Evolutionary conservation across 1,140 invertebrate genomes (phyloP), one percentile per base, ranked within the genome.

Genomic region (Meteorus sp.): DNA sequence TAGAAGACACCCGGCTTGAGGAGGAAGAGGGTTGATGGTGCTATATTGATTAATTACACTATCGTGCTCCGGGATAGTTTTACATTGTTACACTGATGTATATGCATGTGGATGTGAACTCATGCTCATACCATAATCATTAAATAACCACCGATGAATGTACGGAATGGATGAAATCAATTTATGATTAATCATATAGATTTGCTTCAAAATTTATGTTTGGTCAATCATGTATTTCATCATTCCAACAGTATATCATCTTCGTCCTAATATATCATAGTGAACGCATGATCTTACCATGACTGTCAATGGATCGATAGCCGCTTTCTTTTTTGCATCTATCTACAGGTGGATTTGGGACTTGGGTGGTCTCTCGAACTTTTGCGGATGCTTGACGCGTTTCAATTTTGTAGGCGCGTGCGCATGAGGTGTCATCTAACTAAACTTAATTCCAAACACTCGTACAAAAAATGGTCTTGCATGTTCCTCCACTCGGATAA

Each of bases 21-120:
- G 63, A 68, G 70, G 54, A 54, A 59, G 63, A 68, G 70, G 71
- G 71, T 67, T 73, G 70, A 73, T 79, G 70, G 76, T 74, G 77
- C 75, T 78, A 80, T 79, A 80, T 79, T 79, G 78, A 80, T 80
- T 75, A 80, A 80, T 79, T 78, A 77, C 75, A 75, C 77, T 72
- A 61, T 70, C 75, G 74, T 80, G 77, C 74, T 77, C 78, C 72
- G 75, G 70, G 65, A 75, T 78, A 78, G 72, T 78, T 80, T 78
- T 70, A 47, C 57, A 41, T n/a, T 41, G 51, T 22, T 53, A 29
- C 35, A 29, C n/a, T n/a, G n/a, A n/a, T n/a, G n/a, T n/a, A n/a
- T n/a, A n/a, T n/a, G n/a, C n/a, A n/a, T n/a, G n/a, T n/a, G n/a
- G n/a, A n/a, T n/a, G n/a, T n/a, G n/a, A n/a, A n/a, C n/a, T n/a